A percentile compares a stretch with the other conserved stretches of the same genome.
Evolutionary conservation across 2,113 vertebrate species (phyloP).

Genomic region (Leucoraja erinaceus): DNA sequence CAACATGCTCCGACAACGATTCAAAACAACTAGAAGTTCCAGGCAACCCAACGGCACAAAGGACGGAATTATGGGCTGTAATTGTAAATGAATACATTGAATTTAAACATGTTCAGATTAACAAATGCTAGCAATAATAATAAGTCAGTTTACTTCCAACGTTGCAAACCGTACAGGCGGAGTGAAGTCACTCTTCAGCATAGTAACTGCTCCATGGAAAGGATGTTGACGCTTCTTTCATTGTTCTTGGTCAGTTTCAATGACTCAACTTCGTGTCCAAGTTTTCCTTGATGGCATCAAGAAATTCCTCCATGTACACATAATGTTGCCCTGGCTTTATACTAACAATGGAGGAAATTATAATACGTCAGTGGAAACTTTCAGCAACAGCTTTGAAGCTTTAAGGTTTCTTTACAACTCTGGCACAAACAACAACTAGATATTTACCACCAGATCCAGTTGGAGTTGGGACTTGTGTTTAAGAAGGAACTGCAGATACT

Average conservation of each 20-base stretch:
- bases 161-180: neutral
- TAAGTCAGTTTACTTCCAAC: neutral
- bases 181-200: neutral
- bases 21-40: neutral
- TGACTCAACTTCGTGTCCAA: slow-evolving; percentile 32
- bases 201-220: neutral
- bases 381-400: neutral
- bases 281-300: slow-evolving; percentile 37
- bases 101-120: neutral
- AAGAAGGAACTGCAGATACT: too few species aligned
- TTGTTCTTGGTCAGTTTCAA: slow-evolving; percentile 8
- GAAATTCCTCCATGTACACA: slow-evolving; percentile 39
- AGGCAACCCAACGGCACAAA: neutral
- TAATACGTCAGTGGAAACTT: neutral
- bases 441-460: neutral
- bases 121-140: neutral
- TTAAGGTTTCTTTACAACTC: neutral
- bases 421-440: neutral
- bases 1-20: neutral
- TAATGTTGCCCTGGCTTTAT: slow-evolving; percentile 37
- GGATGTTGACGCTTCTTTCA: neutral
- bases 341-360: slow-evolving; percentile 26
- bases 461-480: neutral
- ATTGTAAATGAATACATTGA: neutral
- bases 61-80: neutral